Evolutionary conservation across 2,888 invertebrate species (phyloP).

Genomic region (Drosophila subquinaria): DNA sequence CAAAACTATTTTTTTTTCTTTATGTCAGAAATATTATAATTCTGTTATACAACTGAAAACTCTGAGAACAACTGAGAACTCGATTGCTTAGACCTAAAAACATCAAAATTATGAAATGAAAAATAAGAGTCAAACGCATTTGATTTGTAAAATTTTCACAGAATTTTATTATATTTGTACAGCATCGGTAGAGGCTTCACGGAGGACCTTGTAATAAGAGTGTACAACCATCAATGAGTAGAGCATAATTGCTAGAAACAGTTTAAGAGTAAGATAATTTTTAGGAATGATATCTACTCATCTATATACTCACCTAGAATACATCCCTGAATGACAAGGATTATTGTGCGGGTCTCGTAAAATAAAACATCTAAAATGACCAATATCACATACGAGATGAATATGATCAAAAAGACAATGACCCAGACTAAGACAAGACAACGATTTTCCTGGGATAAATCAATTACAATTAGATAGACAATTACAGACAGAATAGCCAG

Average conservation of each 20-base stretch:
- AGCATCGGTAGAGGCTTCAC: neutral
- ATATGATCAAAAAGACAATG: conserved; percentile 13
- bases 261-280: neutral
- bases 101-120: no score
- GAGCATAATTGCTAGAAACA: conserved; percentile 10
- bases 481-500: neutral
- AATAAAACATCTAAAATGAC: neutral
- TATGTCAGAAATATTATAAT: neutral
- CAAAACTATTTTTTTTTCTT: conserved; percentile 10
- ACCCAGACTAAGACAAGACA: conserved; percentile 40
- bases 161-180: conserved; percentile 10
- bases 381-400: conserved; percentile 18
- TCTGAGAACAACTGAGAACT: conserved; percentile 8
- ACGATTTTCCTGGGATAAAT: conserved; percentile 16
- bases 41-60: neutral
- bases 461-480: neutral
- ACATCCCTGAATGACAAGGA: conserved; percentile 1
- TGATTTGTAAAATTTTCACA: neutral
- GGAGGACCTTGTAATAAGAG: neutral
- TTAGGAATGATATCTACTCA: neutral
- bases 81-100: conserved; percentile 16
- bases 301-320: conserved; percentile 8
- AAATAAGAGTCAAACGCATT: neutral
- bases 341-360: neutral
- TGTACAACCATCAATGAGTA: conserved; percentile 26